phyloP scores from a whole-genome alignment of 2,797 vertebrate genomes.

The Bradypodion pumilum region DNA sequence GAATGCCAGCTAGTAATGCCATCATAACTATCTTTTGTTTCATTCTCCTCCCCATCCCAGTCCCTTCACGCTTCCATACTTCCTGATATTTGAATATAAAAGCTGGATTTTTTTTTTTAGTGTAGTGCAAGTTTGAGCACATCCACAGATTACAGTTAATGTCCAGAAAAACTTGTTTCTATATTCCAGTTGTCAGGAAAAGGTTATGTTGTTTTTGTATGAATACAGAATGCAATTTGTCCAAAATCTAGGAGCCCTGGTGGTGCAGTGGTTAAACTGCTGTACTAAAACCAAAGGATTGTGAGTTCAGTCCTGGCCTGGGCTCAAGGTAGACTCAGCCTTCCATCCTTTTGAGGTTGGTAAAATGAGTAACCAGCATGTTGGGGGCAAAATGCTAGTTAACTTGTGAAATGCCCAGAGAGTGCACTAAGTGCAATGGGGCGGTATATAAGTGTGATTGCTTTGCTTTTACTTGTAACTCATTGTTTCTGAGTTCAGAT shows the following conservation, averaged over 20 bases:
- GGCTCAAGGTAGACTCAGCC: no score
- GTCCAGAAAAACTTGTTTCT: conserved; percentile 80
- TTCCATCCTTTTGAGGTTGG: no score
- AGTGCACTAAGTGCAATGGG: no score
- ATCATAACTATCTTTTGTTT: conserved; percentile 61
- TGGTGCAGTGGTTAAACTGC: no score
- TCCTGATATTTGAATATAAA: conserved; percentile 74
- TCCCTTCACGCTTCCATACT: conserved; percentile 54
- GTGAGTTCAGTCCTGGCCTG: no score
- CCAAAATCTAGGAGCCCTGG: conserved; percentile 88
- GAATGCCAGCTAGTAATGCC: conserved; percentile 63
- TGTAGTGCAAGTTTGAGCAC: conserved; percentile 77
- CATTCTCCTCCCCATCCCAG: conserved; percentile 54
- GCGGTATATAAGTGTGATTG: no score
- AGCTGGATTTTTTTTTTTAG: conserved; percentile 81
- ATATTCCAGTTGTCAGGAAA: conserved; percentile 90
- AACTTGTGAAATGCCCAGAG: no score
- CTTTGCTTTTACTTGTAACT: no score
- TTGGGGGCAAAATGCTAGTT: no score
- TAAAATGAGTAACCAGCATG: no score
- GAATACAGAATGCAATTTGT: conserved; percentile 89
- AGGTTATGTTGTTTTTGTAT: conserved; percentile 87
- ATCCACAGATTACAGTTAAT: conserved; percentile 77
- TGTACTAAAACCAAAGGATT: no score
- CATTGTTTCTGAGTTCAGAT: no score